phyloP scores from a whole-genome alignment of 2,113 vertebrate species.

The Clupea harengus region DNA sequence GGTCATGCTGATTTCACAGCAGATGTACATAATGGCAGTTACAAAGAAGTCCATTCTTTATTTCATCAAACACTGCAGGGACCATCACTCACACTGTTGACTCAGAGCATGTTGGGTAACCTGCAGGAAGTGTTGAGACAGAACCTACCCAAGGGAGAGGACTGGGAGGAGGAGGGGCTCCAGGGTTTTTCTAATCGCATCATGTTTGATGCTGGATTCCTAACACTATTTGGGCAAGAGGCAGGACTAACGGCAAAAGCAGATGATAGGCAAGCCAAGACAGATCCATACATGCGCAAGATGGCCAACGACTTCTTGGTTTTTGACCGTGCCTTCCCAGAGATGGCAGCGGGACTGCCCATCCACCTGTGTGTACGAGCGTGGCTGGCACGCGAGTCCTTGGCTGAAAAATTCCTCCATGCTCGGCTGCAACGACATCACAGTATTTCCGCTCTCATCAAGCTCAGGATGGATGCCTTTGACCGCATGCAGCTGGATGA shows the following conservation, averaged over 20 bases:
- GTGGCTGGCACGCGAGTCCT: slow-evolving; percentile 49
- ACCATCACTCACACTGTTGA: slow-evolving; percentile 37
- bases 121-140: slow-evolving; percentile 46
- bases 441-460: slow-evolving; percentile 51
- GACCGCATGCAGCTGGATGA: slow-evolving; percentile 55
- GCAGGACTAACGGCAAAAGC: not conserved
- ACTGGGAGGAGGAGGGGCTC: slow-evolving; percentile 52
- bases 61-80: slow-evolving; percentile 59
- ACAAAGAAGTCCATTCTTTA: slow-evolving; percentile 49
- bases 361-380: slow-evolving; percentile 43
- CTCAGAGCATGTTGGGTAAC: slow-evolving; percentile 52
- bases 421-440: slow-evolving; percentile 41
- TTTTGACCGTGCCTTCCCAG: slow-evolving; percentile 55
- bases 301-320: slow-evolving; percentile 47
- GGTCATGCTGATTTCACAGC: slow-evolving; percentile 53
- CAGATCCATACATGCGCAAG: slow-evolving; percentile 36
- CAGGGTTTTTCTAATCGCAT: slow-evolving; percentile 52
- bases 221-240: slow-evolving; percentile 58
- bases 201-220: slow-evolving; percentile 61
- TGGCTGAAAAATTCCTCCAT: slow-evolving; percentile 48
- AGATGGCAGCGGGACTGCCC: slow-evolving; percentile 52
- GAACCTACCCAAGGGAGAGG: not conserved
- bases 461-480: slow-evolving; percentile 53
- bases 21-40: slow-evolving; percentile 34
- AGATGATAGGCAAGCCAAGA: not conserved